Conservation (phyloP, 2,113 vertebrate genomes). For the Suricata suricatta region DNA sequence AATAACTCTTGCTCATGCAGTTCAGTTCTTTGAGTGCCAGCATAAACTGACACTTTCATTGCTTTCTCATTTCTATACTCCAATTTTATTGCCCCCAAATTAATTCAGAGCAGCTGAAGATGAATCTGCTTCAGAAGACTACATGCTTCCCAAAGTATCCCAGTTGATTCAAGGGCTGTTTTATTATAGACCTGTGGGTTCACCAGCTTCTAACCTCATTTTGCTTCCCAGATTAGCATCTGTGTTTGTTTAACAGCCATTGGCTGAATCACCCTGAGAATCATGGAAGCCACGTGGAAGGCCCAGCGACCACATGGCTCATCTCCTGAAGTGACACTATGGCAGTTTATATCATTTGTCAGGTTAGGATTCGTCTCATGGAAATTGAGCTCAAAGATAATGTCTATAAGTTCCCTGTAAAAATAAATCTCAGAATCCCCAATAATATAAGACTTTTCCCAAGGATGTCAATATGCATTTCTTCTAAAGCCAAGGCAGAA, state of each 20-base stretch:
- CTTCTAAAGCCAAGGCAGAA: background rate
- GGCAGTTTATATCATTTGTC: background rate
- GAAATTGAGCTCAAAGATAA: background rate
- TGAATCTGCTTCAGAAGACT: constrained; percentile 22
- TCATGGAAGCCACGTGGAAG: background rate
- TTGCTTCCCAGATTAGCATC: constrained; percentile 20
- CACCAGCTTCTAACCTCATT: constrained; percentile 37
- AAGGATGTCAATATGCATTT: background rate
- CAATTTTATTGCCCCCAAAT: constrained; percentile 33
- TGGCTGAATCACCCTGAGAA: constrained; percentile 12
- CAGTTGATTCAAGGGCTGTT: constrained; percentile 2
- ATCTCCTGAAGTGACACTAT: constrained; percentile 31
- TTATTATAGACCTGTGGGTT: constrained; percentile 15
- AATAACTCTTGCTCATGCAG: background rate
- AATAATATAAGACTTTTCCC: background rate
- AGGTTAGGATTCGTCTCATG: constrained; percentile 7
- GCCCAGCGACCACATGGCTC: background rate
- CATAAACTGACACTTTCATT: background rate
- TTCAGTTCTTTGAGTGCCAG: constrained; percentile 11
- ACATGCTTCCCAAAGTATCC: background rate
- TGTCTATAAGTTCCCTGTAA: background rate
- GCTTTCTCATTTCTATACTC: background rate
- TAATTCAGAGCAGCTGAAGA: constrained; percentile 47
- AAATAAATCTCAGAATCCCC: constrained; percentile 25
- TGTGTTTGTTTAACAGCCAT: constrained; percentile 55